A percentile compares a stretch with the other conserved stretches of the same genome.
Conservation (phyloP, 2,797 vertebrate species). For the Karalla daura region DNA sequence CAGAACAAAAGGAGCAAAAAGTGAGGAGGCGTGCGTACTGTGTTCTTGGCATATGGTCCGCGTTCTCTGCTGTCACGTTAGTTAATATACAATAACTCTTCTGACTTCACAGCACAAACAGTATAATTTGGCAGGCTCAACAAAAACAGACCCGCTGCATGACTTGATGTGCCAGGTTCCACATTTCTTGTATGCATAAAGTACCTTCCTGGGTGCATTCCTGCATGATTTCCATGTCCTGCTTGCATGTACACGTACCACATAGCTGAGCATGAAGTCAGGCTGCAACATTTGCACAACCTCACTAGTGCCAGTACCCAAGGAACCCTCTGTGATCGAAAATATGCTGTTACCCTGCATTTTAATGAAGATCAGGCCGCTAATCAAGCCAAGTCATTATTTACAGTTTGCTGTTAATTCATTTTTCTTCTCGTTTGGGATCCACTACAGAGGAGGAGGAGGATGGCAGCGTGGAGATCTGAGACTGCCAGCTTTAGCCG, state of each 20-base stretch:
- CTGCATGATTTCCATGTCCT: slow-evolving; percentile 36
- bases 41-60: background rate
- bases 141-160: slow-evolving; percentile 23
- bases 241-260: slow-evolving; percentile 21
- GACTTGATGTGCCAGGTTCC: slow-evolving; percentile 26
- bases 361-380: slow-evolving; percentile 84
- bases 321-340: slow-evolving; percentile 64
- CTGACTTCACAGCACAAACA: slow-evolving; percentile 3
- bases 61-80: slow-evolving; percentile 4
- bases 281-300: slow-evolving; percentile 66
- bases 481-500: slow-evolving; percentile 56
- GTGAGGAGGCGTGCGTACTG: background rate
- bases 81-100: slow-evolving; percentile 20
- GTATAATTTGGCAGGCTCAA: slow-evolving; percentile 9
- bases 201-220: slow-evolving; percentile 45
- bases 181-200: slow-evolving; percentile 33
- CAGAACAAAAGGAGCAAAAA: background rate
- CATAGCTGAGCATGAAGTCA: slow-evolving; percentile 41
- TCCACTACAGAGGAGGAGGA: slow-evolving; percentile 54
- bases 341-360: slow-evolving; percentile 73
- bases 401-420: slow-evolving; percentile 79
- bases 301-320: slow-evolving; percentile 47
- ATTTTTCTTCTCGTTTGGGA: slow-evolving; percentile 67
- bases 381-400: slow-evolving; percentile 83
- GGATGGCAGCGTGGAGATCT: slow-evolving; percentile 62